Evolutionary conservation across 2,797 vertebrate genomes (phyloP).

Genomic region (Enteromius mattozi): DNA sequence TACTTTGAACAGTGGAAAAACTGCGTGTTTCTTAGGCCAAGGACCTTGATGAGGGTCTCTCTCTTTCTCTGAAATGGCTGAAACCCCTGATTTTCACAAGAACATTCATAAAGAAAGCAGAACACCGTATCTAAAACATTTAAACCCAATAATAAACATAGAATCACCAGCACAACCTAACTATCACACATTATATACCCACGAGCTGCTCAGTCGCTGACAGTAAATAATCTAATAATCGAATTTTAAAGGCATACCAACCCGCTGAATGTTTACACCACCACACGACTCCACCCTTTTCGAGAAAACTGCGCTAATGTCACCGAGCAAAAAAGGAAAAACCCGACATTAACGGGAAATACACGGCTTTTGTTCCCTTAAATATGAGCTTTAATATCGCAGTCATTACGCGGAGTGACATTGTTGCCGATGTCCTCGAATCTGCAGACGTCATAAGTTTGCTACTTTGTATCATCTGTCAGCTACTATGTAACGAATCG

Average conservation of each 20-base stretch:
- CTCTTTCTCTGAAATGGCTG: neutral
- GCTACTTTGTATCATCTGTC: neutral
- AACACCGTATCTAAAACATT: neutral
- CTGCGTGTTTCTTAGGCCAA: neutral
- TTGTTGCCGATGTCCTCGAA: neutral
- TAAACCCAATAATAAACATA: neutral
- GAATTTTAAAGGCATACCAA: neutral
- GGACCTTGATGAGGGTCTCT: neutral
- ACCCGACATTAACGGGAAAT: neutral
- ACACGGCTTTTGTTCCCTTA: neutral
- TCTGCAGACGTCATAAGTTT: constrained; percentile 5
- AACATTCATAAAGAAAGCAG: neutral
- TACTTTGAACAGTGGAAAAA: neutral
- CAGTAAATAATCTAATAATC: neutral
- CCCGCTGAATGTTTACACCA: constrained; percentile 34
- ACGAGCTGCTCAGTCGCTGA: too few relatives aligned
- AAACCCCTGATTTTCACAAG: neutral
- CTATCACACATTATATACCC: neutral
- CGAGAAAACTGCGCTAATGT: constrained; percentile 30
- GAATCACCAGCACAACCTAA: neutral
- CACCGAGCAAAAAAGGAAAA: neutral
- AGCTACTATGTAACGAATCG: neutral
- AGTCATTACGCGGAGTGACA: neutral
- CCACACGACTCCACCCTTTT: constrained; percentile 52
- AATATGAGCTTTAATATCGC: neutral